Base-by-base conservation (phyloP, 2,888 invertebrate genomes). In the Philaethria dido region DNA sequence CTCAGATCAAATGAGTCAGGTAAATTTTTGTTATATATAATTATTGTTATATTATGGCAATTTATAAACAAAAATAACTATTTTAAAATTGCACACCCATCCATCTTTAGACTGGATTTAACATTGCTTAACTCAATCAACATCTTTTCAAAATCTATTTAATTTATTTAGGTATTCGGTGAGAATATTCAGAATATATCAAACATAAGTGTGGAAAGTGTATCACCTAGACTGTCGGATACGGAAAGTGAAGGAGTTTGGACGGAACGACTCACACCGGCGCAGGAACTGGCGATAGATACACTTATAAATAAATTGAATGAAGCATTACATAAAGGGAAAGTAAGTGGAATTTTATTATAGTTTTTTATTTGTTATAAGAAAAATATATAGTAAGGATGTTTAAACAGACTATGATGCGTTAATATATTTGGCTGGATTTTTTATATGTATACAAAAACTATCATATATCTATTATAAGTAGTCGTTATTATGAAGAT, bases 271-370 rank as follows among this genome's bases (percentile, higher is more conserved):
- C 78, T 87, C 3, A 80, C 92, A 22, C 86, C 93, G 0, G 83
- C 87, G 8, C 94, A 94, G 78, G 93, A 94, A 73, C 85, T 83
- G 20, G 91, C 93, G 1, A 81, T 94, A 0, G 93, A 94, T 76
- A 60, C 78, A 5, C 90, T 94, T 8, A 82, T 94, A 0, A 79
- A 80, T 0, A 85, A 83, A 52, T 82, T 94, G 0, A 78, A 85
- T 39, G 86, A 89, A 13, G 89, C 92, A 0, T 82, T 93, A 11
- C 77, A 89, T 0, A 82, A 89, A 5, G 93, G 94, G 72, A 87
- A 93, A 87, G 92, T 89, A 67, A n/a, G 16, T 16, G 0, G n/a
- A 48, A 22, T 54, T 36, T 14, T 29, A n/a, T n/a, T n/a, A n/a
- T n/a, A n/a, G n/a, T n/a, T n/a, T n/a, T n/a, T n/a, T n/a, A n/a